phyloP scores from a whole-genome alignment of 2,113 vertebrate species.

The Pygathrix nemaeus region DNA sequence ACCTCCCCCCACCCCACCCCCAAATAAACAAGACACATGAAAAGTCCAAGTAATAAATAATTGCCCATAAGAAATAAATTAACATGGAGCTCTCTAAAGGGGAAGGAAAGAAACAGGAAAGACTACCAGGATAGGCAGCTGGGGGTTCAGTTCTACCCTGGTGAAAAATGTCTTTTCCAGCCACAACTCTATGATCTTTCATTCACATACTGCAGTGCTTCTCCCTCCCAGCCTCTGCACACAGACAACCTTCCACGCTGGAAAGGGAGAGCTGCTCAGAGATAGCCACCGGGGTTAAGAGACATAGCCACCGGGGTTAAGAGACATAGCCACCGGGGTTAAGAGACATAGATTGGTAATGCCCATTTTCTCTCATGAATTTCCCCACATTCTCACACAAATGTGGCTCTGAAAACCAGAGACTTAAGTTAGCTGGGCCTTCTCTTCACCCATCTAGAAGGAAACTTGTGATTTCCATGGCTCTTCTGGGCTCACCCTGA shows the following conservation, averaged over 20 bases:
- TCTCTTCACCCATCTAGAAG: slow-evolving; percentile 27
- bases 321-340: not conserved
- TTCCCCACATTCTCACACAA: slow-evolving; percentile 21
- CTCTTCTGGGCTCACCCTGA: slow-evolving; percentile 58
- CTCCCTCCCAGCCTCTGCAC: slow-evolving; percentile 25
- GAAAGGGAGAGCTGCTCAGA: slow-evolving; percentile 39
- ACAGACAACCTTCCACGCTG: not conserved
- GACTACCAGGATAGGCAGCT: slow-evolving; percentile 51
- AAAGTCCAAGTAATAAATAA: slow-evolving; percentile 86
- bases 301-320: no score
- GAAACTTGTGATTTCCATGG: slow-evolving; percentile 52
- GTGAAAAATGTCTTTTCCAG: slow-evolving; percentile 41
- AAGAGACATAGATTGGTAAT: slow-evolving; percentile 25
- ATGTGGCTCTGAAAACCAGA: slow-evolving; percentile 36
- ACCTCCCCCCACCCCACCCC: not conserved
- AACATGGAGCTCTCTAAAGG: slow-evolving; percentile 77
- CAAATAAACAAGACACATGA: slow-evolving; percentile 74
- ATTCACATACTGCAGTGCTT: not conserved
- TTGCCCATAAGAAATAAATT: slow-evolving; percentile 86
- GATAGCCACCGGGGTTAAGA: not conserved
- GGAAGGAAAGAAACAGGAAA: slow-evolving; percentile 59
- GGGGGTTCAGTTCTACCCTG: not conserved
- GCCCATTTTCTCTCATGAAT: slow-evolving; percentile 35
- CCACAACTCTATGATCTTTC: not conserved
- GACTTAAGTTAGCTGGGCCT: not conserved